phyloP scores from a whole-genome alignment of 2,113 vertebrate genomes.

The Myrmecophaga tridactyla region DNA sequence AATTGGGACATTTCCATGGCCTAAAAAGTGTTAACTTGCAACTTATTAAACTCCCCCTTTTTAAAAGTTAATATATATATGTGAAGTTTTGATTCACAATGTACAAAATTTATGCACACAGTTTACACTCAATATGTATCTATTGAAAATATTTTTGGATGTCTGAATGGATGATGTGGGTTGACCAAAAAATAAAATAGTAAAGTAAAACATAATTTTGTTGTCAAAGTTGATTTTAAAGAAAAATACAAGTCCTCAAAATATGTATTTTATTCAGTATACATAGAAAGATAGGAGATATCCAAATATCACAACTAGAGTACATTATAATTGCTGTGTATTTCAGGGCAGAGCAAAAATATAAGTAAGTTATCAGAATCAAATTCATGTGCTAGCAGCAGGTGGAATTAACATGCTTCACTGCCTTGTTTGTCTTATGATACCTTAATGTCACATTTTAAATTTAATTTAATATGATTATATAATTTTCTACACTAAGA shows the following conservation, averaged over 20 bases:
- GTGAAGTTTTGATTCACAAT: too few relatives aligned
- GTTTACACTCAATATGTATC: not conserved
- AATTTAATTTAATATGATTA: not conserved
- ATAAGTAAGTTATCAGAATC: not conserved
- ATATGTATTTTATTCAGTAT: not conserved
- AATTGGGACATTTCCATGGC: too few relatives aligned
- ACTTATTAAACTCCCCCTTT: too few relatives aligned
- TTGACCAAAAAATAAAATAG: not conserved
- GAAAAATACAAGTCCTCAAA: not conserved
- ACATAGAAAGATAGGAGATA: not conserved
- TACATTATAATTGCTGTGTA: not conserved
- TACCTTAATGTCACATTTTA: not conserved
- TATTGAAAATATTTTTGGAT: not conserved
- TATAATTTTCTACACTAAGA: not conserved
- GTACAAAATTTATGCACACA: too few relatives aligned
- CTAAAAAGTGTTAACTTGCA: too few relatives aligned
- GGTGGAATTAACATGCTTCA: not conserved
- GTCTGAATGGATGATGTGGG: not conserved
- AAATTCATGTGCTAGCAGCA: not conserved
- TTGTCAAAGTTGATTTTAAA: not conserved
- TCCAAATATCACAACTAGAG: not conserved
- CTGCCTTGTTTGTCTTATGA: not conserved
- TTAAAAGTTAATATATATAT: too few relatives aligned
- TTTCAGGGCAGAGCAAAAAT: not conserved
- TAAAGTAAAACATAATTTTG: not conserved